Percentiles rank a stretch among this genome's conserved stretches.
These are phyloP conservation scores for Tetraneura akinire DNA, from an alignment of 1,140 invertebrate species.

Conservation along the genomic window DNA sequence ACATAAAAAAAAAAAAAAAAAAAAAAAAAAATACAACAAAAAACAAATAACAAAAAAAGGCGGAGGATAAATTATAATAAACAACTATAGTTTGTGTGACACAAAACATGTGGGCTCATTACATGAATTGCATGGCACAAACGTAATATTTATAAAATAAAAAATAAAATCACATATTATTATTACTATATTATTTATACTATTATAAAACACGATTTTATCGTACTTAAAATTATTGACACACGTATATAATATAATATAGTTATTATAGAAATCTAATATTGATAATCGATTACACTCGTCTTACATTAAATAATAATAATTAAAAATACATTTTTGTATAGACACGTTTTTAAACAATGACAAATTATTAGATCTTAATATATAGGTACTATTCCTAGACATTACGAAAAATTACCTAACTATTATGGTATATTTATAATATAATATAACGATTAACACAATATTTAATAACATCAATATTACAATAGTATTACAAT, in stretches of 20 bases:
- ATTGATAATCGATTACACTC: too few species aligned
- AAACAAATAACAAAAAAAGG: constrained; percentile 21
- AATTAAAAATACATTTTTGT: too few species aligned
- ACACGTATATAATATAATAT: too few species aligned
- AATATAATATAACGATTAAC: neutral
- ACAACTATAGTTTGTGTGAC: constrained; percentile 31
- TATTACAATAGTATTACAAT: neutral
- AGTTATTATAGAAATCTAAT: neutral
- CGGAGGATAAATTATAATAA: constrained; percentile 30
- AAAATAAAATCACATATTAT: neutral
- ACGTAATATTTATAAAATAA: constrained; percentile 4
- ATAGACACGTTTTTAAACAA: too few species aligned
- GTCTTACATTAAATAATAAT: too few species aligned
- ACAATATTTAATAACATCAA: neutral
- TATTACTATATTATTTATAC: too few species aligned
- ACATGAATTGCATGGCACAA: constrained; percentile 48
- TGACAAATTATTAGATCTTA: neutral
- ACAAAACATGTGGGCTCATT: constrained; percentile 48
- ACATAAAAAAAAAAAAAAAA: constrained; percentile 38
- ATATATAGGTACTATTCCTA: too few species aligned
- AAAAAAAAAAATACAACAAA: constrained; percentile 35
- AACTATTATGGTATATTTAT: neutral
- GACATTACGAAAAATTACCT: neutral
- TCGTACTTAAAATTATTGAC: neutral
- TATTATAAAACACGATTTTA: neutral